Conservation (phyloP, 2,797 vertebrate genomes). For the Pseudomugil tenellus region DNA sequence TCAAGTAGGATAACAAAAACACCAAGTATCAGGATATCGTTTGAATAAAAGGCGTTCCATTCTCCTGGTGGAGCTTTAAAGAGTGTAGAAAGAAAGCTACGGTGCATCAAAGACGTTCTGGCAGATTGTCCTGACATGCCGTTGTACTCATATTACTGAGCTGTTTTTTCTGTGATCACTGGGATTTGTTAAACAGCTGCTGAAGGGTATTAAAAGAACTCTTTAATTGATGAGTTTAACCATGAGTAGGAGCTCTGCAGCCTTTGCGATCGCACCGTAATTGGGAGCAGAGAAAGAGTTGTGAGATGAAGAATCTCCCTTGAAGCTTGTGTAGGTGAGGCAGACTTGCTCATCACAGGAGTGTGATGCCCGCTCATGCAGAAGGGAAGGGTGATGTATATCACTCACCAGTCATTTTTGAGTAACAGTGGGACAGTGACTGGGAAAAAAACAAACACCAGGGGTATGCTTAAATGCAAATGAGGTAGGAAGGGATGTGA, state of each 20-base stretch:
- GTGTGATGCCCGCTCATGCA: conserved; percentile 1
- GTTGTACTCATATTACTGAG: not conserved
- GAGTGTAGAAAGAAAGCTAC: not conserved
- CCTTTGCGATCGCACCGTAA: conserved; percentile 13
- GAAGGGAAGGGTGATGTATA: conserved; percentile 10
- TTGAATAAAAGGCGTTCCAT: not conserved
- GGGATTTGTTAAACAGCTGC: conserved; percentile 25
- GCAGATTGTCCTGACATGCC: not conserved
- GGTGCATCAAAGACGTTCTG: not conserved
- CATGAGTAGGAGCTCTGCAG: not conserved
- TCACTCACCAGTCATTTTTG: conserved; percentile 4
- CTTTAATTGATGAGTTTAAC: conserved; percentile 8
- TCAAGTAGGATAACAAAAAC: not conserved
- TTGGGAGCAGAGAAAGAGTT: conserved; percentile 1
- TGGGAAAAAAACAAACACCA: conserved; percentile 25
- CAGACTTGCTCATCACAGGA: conserved; percentile 14
- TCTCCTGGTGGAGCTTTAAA: not conserved
- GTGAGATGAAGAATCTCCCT: conserved; percentile 2
- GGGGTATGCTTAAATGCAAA: conserved; percentile 48
- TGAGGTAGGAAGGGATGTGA: conserved; percentile 2
- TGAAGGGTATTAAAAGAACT: conserved; percentile 4
- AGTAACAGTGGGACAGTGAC: conserved; percentile 7
- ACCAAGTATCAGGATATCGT: not conserved
- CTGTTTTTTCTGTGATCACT: not conserved
- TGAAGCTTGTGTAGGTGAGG: not conserved